A percentile compares a stretch with the other conserved stretches of the same genome.
These are phyloP conservation scores for Marcusenius ussheri DNA, from an alignment of 2,113 vertebrate genomes.

Conservation along the genomic window DNA sequence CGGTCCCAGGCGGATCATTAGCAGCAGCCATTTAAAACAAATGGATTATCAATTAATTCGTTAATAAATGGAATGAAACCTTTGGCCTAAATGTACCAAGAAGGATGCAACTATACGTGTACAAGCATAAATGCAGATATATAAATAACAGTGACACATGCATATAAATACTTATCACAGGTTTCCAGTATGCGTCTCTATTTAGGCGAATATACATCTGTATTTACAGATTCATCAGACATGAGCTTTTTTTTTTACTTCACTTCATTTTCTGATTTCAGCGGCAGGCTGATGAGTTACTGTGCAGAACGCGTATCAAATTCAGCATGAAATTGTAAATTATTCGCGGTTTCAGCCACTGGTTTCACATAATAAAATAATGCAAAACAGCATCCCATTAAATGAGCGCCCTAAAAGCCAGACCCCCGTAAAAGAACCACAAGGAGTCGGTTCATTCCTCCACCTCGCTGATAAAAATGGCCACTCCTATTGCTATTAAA, in stretches of 20 bases:
- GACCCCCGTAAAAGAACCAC: not conserved
- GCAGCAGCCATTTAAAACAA: not conserved
- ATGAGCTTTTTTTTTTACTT: not conserved
- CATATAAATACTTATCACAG: not conserved
- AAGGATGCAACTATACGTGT: not conserved
- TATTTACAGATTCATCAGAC: not conserved
- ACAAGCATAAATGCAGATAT: not conserved
- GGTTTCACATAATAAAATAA: not conserved
- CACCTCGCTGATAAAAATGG: not conserved
- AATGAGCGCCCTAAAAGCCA: not conserved
- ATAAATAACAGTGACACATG: not conserved
- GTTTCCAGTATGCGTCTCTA: not conserved
- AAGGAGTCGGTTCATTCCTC: not conserved
- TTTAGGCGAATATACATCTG: not conserved
- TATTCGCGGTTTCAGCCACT: not conserved
- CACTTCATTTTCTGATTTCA: not conserved
- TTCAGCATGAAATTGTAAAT: not conserved
- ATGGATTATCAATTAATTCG: not conserved
- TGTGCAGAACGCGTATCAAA: not conserved
- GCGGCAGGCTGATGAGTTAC: not conserved
- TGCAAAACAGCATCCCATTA: not conserved
- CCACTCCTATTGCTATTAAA: slow-evolving; percentile 13
- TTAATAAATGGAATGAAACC: not conserved
- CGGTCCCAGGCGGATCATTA: not conserved
- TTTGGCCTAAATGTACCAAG: not conserved